Conservation (phyloP, 2,888 invertebrate species). For the Acleris laterana region DNA sequence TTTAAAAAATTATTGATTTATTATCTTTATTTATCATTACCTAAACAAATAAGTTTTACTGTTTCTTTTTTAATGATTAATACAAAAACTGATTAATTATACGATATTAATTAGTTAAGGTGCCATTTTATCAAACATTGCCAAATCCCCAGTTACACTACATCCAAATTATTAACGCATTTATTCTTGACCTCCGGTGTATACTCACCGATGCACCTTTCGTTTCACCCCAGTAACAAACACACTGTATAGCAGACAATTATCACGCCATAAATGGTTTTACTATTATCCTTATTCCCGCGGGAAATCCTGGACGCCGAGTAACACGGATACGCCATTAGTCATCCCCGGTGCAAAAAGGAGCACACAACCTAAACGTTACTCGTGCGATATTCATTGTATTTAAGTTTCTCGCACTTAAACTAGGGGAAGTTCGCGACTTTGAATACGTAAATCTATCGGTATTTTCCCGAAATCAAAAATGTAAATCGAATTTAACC, state of each 20-base stretch:
- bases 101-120: no score
- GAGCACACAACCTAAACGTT: background rate
- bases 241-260: background rate
- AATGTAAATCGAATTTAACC: no score
- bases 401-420: background rate
- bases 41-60: no score
- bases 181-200: background rate
- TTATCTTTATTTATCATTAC: no score
- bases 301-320: constrained; percentile 22
- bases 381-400: background rate
- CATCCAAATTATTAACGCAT: background rate
- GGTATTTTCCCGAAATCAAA: no score
- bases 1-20: no score
- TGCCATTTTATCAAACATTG: no score
- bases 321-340: constrained; percentile 31
- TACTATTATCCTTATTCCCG: constrained; percentile 17
- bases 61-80: no score
- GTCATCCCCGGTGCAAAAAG: constrained; percentile 25
- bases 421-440: background rate
- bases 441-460: no score
- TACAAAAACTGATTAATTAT: no score
- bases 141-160: no score
- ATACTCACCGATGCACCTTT: no score
- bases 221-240: background rate
- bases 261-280: constrained; percentile 7